A percentile compares a stretch with the other conserved stretches of the same genome.
These are phyloP conservation scores for Gallinago nigripennis DNA, from an alignment of 2,797 vertebrate species.

Conservation along the genomic window DNA sequence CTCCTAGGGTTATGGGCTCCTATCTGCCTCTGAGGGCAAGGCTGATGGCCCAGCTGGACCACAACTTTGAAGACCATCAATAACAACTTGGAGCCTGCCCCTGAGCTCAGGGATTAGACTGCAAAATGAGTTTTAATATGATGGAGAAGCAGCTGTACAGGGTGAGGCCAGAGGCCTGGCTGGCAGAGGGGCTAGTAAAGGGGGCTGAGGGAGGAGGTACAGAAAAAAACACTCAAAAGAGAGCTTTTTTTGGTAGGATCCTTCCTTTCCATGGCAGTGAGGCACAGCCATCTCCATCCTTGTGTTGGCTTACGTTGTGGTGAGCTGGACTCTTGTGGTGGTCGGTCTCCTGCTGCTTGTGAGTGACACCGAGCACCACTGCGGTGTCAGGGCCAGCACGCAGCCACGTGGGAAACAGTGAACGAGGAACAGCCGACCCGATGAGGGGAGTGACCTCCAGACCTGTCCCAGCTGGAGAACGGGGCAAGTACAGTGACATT, in stretches of 20 bases:
- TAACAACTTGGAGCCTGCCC: neutral
- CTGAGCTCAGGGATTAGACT: neutral
- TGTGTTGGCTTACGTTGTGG: neutral
- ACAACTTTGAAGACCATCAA: neutral
- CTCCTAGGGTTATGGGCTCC: neutral
- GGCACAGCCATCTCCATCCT: neutral
- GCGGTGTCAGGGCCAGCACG: neutral
- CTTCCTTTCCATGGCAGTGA: neutral
- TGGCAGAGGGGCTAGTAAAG: too few species aligned
- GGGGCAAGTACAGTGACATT: fast-evolving
- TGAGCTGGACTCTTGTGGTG: neutral
- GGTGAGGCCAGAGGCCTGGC: neutral
- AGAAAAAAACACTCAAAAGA: neutral
- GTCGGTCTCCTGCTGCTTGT: neutral
- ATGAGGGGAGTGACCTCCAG: neutral
- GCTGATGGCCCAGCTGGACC: neutral
- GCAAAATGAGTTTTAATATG: neutral
- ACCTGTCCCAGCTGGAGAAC: neutral
- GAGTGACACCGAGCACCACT: neutral
- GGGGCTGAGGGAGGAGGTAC: neutral
- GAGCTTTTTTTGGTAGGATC: neutral
- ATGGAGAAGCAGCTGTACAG: neutral
- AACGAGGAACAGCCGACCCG: neutral
- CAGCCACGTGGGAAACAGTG: neutral
- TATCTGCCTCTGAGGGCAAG: neutral